Conservation (phyloP, 1,140 invertebrate genomes). For the Aphaenogaster ashmeadi region DNA sequence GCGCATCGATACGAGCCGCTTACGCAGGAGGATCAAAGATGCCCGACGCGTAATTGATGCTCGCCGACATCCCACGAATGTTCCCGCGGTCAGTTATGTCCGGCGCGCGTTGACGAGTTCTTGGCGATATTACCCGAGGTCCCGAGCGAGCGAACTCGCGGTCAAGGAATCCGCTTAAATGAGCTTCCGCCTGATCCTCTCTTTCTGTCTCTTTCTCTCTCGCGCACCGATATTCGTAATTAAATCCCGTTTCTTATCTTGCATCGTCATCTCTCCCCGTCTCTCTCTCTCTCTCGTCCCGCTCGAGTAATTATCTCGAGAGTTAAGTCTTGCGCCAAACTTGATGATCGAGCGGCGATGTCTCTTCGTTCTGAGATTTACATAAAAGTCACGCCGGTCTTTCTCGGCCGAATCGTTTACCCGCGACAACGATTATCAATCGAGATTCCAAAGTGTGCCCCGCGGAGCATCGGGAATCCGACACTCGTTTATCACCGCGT, state of each 20-base stretch:
- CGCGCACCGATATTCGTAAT: conserved; percentile 56
- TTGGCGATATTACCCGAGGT: conserved; percentile 16
- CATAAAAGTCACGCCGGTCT: conserved; percentile 53
- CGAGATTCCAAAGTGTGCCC: conserved; percentile 40
- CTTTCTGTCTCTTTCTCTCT: neutral
- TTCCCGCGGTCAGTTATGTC: neutral
- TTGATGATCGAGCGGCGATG: neutral
- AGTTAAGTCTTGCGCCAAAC: conserved; percentile 11
- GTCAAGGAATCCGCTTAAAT: conserved; percentile 31
- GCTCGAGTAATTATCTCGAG: conserved; percentile 34
- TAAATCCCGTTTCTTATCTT: conserved; percentile 58
- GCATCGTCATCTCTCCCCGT: neutral
- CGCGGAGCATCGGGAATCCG: neutral
- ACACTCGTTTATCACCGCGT: conserved; percentile 14
- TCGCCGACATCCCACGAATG: neutral
- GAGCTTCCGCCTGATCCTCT: neutral
- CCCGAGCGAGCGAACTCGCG: neutral
- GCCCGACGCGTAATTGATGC: conserved; percentile 47
- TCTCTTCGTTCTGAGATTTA: conserved; percentile 51
- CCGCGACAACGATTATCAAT: conserved; percentile 56
- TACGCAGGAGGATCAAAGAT: conserved; percentile 17
- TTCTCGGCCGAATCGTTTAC: conserved; percentile 25
- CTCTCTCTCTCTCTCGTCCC: neutral
- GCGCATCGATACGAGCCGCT: neutral
- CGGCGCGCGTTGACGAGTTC: conserved; percentile 17